Evolutionary conservation across 2,797 vertebrate genomes (phyloP).

Genomic region (Setipinna tenuifilis): DNA sequence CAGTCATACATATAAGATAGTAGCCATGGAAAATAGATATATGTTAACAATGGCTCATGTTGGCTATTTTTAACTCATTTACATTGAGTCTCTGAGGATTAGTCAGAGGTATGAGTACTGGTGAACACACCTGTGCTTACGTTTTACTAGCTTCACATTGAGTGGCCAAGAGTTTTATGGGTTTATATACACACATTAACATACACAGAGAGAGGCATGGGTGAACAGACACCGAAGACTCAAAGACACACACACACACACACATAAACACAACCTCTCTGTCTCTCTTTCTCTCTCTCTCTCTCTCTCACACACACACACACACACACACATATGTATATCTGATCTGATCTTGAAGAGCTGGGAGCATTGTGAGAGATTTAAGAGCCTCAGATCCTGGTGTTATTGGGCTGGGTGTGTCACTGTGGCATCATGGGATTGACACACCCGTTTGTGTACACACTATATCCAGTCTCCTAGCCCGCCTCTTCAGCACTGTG

Average conservation of each 20-base stretch:
- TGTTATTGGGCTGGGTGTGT: no score
- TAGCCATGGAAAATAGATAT: no score
- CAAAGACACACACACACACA: neutral
- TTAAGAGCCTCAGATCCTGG: no score
- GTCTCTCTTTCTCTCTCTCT: neutral
- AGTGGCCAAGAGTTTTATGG: neutral
- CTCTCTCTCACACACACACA: conserved; percentile 7
- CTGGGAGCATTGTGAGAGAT: no score
- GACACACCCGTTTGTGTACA: neutral
- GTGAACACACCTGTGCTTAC: neutral
- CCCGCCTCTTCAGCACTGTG: neutral
- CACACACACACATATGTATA: neutral
- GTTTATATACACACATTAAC: neutral
- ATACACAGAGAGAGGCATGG: conserved; percentile 3
- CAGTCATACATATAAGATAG: no score
- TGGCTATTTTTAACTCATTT: no score
- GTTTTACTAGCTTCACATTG: neutral
- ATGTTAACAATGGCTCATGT: no score
- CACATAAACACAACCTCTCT: neutral
- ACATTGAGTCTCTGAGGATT: no score
- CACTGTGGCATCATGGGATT: no score
- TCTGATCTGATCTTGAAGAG: neutral
- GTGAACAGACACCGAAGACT: conserved; percentile 17
- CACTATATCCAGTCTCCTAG: neutral
- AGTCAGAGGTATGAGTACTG: no score